Conservation (phyloP, 2,888 invertebrate genomes). For the Tortrix viridana region DNA sequence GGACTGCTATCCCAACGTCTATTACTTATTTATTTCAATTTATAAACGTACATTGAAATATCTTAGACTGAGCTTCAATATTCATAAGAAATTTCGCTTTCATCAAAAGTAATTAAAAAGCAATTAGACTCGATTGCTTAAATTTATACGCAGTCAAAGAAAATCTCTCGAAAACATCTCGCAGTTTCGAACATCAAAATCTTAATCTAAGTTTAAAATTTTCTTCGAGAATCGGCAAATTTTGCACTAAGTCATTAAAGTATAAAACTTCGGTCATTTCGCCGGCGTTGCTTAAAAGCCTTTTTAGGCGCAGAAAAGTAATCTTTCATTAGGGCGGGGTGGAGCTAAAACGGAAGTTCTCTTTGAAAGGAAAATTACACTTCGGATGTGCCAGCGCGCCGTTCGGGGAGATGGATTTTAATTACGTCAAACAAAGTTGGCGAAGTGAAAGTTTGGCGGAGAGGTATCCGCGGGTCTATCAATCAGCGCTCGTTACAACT, state of each 20-base stretch:
- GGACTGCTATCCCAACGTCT: conserved; percentile 22
- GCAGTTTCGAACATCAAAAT: conserved; percentile 79
- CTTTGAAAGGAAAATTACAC: conserved; percentile 84
- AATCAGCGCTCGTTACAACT: conserved; percentile 51
- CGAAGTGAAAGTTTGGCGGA: conserved; percentile 60
- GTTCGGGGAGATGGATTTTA: conserved; percentile 80
- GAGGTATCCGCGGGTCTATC: conserved; percentile 39
- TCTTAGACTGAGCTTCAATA: conserved; percentile 43
- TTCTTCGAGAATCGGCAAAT: conserved; percentile 82
- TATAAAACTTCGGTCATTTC: conserved; percentile 84
- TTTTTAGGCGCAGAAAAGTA: conserved; percentile 83
- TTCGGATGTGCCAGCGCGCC: conserved; percentile 75
- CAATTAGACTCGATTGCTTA: conserved; percentile 77
- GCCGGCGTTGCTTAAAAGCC: conserved; percentile 83
- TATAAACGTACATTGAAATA: conserved; percentile 37
- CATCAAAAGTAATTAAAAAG: conserved; percentile 81
- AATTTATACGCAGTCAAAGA: conserved; percentile 76
- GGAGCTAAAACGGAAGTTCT: conserved; percentile 83
- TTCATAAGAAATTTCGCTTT: conserved; percentile 53
- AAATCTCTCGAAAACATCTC: conserved; percentile 75
- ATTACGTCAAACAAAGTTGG: conserved; percentile 81
- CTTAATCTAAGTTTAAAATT: conserved; percentile 84
- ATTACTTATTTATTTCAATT: conserved; percentile 29
- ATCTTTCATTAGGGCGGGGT: conserved; percentile 83
- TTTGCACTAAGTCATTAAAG: conserved; percentile 85